Evolutionary conservation across 2,797 vertebrate species (phyloP).

Genomic region (Gymnopithys bicolor): DNA sequence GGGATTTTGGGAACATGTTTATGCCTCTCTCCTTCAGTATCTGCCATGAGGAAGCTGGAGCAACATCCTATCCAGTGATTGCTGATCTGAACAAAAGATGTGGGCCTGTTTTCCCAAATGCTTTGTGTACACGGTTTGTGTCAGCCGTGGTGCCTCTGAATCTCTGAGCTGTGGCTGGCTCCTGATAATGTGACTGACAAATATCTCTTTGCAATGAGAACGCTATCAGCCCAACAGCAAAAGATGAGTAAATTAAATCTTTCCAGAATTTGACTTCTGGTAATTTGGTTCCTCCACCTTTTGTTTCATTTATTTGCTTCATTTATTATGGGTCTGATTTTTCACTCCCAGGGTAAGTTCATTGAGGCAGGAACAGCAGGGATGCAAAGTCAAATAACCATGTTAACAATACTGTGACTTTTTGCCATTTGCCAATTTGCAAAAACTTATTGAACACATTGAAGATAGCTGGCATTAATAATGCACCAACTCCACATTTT

Average conservation of each 20-base stretch:
- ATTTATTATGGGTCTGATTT: background rate
- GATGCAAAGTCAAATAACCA: background rate
- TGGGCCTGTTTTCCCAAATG: background rate
- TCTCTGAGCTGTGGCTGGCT: background rate
- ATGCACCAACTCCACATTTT: background rate
- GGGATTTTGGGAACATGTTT: background rate
- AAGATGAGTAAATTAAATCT: background rate
- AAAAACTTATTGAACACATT: background rate
- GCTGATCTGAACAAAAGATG: background rate
- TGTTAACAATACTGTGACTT: background rate
- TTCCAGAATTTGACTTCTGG: background rate
- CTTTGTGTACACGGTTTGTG: background rate
- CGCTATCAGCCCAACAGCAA: background rate
- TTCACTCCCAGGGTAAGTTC: background rate
- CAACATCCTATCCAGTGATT: accelerated
- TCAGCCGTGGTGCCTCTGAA: background rate
- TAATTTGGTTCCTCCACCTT: background rate
- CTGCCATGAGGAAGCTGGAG: background rate
- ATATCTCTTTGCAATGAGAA: background rate
- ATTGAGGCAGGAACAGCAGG: background rate
- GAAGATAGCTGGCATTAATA: slow-evolving; percentile 11
- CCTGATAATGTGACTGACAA: background rate
- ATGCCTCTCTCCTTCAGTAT: background rate
- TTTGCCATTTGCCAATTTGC: slow-evolving; percentile 21
- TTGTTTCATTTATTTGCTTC: background rate